These are phyloP conservation scores for Oxystoma pomonae DNA, from an alignment of 2,888 invertebrate genomes.

Conservation along the genomic window DNA sequence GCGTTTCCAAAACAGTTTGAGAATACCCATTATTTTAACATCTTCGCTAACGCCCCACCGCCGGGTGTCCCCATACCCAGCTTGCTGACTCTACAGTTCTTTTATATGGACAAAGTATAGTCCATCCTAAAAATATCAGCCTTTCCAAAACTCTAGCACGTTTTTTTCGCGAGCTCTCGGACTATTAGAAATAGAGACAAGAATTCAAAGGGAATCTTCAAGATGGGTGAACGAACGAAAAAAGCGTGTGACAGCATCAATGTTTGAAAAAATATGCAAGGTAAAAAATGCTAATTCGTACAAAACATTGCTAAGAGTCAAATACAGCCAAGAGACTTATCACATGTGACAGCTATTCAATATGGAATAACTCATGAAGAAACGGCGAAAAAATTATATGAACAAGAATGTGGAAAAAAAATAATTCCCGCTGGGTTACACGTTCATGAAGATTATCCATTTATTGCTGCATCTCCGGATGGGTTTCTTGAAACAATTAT, in stretches of 20 bases:
- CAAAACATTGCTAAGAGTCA: background rate
- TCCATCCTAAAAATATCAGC: too few relatives aligned
- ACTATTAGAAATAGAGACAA: background rate
- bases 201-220: background rate
- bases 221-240: conserved; percentile 3
- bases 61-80: too few relatives aligned
- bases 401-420: background rate
- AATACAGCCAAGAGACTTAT: background rate
- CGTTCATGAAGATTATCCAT: conserved; percentile 1
- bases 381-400: conserved; percentile 1
- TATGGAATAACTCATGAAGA: conserved; percentile 5
- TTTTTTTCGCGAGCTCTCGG: too few relatives aligned
- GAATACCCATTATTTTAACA: too few relatives aligned
- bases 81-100: too few relatives aligned
- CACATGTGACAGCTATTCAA: conserved; percentile 1
- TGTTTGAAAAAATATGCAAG: background rate
- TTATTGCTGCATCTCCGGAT: conserved; percentile 6
- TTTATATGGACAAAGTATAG: too few relatives aligned
- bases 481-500: background rate
- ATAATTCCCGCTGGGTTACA: background rate
- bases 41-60: too few relatives aligned
- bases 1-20: too few relatives aligned
- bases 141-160: too few relatives aligned
- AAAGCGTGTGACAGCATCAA: conserved; percentile 4
- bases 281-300: background rate